A percentile compares a stretch with the other conserved stretches of the same genome.
Evolutionary conservation across 2,888 invertebrate species (phyloP).

Genomic region (Hydropsyche betteni): DNA sequence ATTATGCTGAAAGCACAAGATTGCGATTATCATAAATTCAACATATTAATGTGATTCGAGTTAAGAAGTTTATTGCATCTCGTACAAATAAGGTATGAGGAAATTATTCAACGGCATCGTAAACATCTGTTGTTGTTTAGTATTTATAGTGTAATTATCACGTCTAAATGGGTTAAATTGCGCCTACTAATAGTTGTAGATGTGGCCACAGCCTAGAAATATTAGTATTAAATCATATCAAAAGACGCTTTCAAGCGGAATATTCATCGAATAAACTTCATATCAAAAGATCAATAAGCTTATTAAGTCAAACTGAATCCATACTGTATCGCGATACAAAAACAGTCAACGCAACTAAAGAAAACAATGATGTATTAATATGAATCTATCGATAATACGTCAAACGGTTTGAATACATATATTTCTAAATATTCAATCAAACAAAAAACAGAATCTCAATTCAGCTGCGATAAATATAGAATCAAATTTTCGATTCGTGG

Average conservation of each 20-base stretch:
- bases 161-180: constrained; percentile 12
- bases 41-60: too few relatives aligned
- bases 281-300: too few relatives aligned
- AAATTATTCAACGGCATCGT: constrained; percentile 12
- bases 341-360: too few relatives aligned
- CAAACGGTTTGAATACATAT: background rate
- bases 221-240: constrained; percentile 31
- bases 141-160: constrained; percentile 13
- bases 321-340: too few relatives aligned
- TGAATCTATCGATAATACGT: background rate
- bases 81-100: background rate
- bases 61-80: too few relatives aligned
- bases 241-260: constrained; percentile 12
- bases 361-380: background rate
- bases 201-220: constrained; percentile 4
- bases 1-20: too few relatives aligned
- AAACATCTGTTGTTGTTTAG: constrained; percentile 10
- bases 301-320: too few relatives aligned
- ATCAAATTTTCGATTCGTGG: too few relatives aligned
- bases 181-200: background rate
- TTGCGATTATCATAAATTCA: too few relatives aligned
- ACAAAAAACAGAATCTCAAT: background rate
- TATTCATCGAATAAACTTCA: too few relatives aligned
- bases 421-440: background rate
- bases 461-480: background rate